Conservation (phyloP, 2,113 vertebrate genomes). For the Carassius auratus region DNA sequence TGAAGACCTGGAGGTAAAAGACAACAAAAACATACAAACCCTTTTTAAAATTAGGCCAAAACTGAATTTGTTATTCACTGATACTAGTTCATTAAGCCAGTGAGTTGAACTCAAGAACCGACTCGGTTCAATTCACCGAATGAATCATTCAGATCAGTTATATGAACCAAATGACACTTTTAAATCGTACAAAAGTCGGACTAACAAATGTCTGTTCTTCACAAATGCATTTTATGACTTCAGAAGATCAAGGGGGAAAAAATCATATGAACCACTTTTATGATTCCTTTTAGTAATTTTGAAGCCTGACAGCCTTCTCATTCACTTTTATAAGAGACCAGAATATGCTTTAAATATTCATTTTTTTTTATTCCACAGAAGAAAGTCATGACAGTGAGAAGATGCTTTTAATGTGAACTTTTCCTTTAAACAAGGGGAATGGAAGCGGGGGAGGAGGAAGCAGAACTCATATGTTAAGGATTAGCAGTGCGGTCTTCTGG, state of each 20-base stretch:
- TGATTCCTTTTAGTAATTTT: background rate
- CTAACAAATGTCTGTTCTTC: background rate
- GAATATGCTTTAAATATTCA: background rate
- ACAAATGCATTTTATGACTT: background rate
- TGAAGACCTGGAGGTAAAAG: too few species aligned
- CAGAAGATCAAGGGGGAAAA: background rate
- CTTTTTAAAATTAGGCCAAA: too few species aligned
- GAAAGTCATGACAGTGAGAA: background rate
- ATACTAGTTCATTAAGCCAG: background rate
- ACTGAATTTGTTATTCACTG: too few species aligned
- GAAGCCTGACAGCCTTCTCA: background rate
- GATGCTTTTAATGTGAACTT: background rate
- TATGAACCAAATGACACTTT: background rate
- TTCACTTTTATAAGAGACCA: background rate
- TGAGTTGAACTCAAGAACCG: background rate
- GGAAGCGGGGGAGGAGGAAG: background rate
- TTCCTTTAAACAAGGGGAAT: background rate
- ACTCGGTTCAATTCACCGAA: background rate
- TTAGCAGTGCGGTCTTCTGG: constrained; percentile 44
- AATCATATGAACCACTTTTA: background rate
- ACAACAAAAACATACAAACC: too few species aligned
- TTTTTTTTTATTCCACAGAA: background rate
- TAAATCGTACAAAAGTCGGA: background rate
- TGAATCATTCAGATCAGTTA: background rate
- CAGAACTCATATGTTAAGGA: constrained; percentile 44